Evolutionary conservation across 2,113 vertebrate genomes (phyloP), one percentile per base, ranked within the genome.

Genomic region (Spea multiplicata): DNA sequence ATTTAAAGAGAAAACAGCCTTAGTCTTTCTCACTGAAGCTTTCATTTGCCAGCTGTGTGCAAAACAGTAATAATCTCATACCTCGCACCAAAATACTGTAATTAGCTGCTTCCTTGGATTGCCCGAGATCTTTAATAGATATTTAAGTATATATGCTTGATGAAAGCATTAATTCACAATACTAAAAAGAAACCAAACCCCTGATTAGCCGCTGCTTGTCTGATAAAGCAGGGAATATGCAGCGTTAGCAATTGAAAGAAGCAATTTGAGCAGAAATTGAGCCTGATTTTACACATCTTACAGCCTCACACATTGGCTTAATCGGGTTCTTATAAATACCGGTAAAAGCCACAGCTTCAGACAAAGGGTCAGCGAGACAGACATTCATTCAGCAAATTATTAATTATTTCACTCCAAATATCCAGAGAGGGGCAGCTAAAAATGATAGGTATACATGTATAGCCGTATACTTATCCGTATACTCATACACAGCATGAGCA

Each of bases 51-150:
- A 79, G 76, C 69, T 79, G 76, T 48, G 47, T 44, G 76, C 48
- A 72, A 79, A 79, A 79, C 76, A 73, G 76, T 72, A 72, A 72
- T 73, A 79, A 72, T 73, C 69, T 48, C 57, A 46, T 79, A 66
- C 59, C 69, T 55, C 61, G 48, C 49, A 16, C 64, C 55, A 48
- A 78, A 52, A 71, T 45, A 50, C 76, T 73, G 66, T 79, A 79
- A 79, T 79, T 79, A 79, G 72, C 70, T 49, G 52, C 69, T 47
- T 50, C 76, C 46, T 50, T 53, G 59, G 17, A 16, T 65, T 65
- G 68, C 66, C 8, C 8, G 48, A 68, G 46, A 45, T 45, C 49
- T 46, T 47, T 66, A 79, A 72, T 65, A 66, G 66, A 61, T 79
- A 79, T 73, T 72, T 79, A 79, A 66, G 69, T 71, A 66, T 66